phyloP scores from a whole-genome alignment of 1,140 invertebrate genomes.

The Reticulitermes speratus region DNA sequence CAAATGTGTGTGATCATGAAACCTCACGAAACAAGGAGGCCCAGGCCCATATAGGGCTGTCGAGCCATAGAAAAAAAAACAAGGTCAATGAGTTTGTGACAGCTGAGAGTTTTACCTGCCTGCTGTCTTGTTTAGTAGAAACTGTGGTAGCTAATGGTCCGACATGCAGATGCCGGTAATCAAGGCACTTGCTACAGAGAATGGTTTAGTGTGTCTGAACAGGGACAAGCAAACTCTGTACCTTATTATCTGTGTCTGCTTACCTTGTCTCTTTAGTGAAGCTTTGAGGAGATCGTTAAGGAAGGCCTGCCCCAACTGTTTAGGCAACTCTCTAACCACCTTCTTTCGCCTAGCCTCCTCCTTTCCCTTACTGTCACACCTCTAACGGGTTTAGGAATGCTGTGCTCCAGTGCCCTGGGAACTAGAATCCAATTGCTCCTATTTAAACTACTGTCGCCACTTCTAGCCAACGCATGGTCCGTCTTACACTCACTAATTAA shows the following conservation, averaged over 20 bases:
- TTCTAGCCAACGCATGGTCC: too few relatives aligned
- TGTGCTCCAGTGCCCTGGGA: neutral
- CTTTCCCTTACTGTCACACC: neutral
- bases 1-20: too few relatives aligned
- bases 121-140: neutral
- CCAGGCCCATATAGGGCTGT: too few relatives aligned
- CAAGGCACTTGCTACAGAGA: neutral
- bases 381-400: neutral
- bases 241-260: neutral
- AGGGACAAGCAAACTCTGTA: neutral
- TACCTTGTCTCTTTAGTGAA: slow-evolving; percentile 8
- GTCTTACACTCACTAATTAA: too few relatives aligned
- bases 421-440: neutral
- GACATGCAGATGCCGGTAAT: neutral
- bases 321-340: neutral
- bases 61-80: too few relatives aligned
- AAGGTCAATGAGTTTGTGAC: too few relatives aligned
- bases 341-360: neutral
- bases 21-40: too few relatives aligned
- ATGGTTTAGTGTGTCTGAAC: neutral
- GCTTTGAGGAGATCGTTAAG: neutral
- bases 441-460: too few relatives aligned
- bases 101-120: neutral
- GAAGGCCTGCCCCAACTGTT: neutral
- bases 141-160: neutral